phyloP scores from a whole-genome alignment of 2,888 invertebrate genomes.

The Eupithecia pulchellata region DNA sequence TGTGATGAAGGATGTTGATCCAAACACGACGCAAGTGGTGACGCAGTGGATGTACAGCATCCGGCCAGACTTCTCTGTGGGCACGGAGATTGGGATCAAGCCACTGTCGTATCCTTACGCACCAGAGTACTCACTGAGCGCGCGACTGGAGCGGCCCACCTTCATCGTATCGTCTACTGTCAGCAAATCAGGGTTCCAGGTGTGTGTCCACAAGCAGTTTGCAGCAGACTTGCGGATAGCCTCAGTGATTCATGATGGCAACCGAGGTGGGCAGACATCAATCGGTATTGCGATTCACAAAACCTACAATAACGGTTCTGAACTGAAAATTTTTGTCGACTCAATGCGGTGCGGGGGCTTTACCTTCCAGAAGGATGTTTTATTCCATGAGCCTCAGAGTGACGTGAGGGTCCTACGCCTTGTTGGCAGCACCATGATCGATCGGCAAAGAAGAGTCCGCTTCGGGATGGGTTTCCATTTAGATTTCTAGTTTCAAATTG shows the following conservation, averaged over 20 bases:
- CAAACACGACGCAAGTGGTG: conserved; percentile 66
- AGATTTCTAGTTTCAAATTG: conserved; percentile 62
- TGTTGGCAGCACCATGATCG: conserved; percentile 72
- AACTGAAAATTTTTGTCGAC: conserved; percentile 77
- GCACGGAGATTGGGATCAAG: conserved; percentile 68
- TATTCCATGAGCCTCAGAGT: conserved; percentile 67
- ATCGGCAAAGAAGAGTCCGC: conserved; percentile 69
- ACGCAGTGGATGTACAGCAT: conserved; percentile 75
- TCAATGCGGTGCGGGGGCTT: conserved; percentile 77
- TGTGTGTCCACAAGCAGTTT: conserved; percentile 73
- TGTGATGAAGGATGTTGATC: conserved; percentile 72
- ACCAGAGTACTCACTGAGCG: conserved; percentile 70
- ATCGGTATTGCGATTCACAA: conserved; percentile 73
- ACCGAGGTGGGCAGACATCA: conserved; percentile 58
- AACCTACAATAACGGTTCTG: conserved; percentile 66
- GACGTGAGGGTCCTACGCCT: conserved; percentile 70
- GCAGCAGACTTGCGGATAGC: conserved; percentile 70
- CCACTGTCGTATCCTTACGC: conserved; percentile 62
- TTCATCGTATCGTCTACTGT: conserved; percentile 70
- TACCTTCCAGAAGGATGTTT: conserved; percentile 71
- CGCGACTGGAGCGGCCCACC: conserved; percentile 65
- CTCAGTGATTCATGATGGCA: conserved; percentile 68
- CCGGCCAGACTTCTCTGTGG: conserved; percentile 65
- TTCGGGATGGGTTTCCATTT: conserved; percentile 77
- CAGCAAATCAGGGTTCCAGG: conserved; percentile 69